Conservation (phyloP, 2,113 vertebrate species). For the Alouatta palliata region DNA sequence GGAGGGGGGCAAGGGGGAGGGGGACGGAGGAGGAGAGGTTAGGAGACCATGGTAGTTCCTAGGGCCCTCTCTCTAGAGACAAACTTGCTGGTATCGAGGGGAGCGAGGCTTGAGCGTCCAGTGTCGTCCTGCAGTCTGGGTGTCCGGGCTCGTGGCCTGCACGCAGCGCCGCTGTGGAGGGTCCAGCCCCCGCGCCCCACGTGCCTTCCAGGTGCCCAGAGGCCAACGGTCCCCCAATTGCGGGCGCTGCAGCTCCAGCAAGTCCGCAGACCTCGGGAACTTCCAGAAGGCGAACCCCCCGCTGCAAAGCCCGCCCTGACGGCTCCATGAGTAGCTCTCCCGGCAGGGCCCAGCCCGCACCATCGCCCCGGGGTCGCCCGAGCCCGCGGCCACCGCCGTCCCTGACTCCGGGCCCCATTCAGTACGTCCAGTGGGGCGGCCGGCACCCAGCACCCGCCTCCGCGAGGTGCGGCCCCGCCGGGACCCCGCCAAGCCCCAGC, state of each 20-base stretch:
- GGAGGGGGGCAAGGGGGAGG: too few species aligned
- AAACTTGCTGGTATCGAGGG: too few species aligned
- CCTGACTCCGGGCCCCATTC: rapidly evolving
- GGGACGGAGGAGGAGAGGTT: neutral
- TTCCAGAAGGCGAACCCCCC: neutral
- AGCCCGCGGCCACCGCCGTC: rapidly evolving
- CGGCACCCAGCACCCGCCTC: too few species aligned
- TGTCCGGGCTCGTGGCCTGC: neutral
- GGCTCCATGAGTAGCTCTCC: neutral
- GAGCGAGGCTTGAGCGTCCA: too few species aligned
- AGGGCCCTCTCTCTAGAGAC: neutral
- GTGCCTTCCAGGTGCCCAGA: rapidly evolving
- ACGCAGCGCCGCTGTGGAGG: rapidly evolving
- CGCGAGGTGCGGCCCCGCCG: rapidly evolving
- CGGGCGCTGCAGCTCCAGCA: rapidly evolving
- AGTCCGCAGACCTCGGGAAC: rapidly evolving
- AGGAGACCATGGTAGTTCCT: too few species aligned
- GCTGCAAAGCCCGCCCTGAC: rapidly evolving
- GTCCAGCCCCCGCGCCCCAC: rapidly evolving
- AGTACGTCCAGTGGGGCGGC: too few species aligned
- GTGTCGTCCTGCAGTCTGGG: neutral
- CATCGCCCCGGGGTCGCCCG: rapidly evolving
- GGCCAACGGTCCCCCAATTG: neutral
- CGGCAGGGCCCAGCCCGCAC: neutral
- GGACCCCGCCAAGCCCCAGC: rapidly evolving